Conservation (phyloP, 1,140 invertebrate genomes). For the Drosophila elegans region DNA sequence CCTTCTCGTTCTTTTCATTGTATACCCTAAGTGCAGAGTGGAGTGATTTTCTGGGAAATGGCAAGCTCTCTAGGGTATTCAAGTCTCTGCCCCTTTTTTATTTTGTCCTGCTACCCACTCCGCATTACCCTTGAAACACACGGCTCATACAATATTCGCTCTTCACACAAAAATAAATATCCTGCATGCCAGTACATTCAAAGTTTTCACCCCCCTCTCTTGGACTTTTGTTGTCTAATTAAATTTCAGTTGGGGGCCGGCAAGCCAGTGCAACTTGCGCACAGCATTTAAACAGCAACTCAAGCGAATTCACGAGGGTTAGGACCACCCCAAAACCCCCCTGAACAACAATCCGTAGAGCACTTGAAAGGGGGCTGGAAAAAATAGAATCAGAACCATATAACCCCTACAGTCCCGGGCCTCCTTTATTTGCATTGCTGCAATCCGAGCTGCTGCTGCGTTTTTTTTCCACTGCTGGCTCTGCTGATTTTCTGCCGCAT, state of each 20-base stretch:
- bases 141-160: conserved; percentile 47
- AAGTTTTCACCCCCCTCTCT: conserved; percentile 39
- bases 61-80: conserved; percentile 1
- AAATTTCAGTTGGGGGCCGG: conserved; percentile 54
- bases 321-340: conserved; percentile 13
- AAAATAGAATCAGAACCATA: conserved; percentile 33
- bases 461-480: conserved; percentile 24
- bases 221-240: conserved; percentile 74
- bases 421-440: conserved; percentile 71
- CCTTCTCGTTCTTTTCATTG: conserved; percentile 6
- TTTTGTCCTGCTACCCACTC: background rate
- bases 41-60: conserved; percentile 12
- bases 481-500: conserved; percentile 73
- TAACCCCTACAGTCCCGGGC: conserved; percentile 17
- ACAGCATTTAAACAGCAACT: conserved; percentile 70
- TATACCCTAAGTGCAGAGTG: conserved; percentile 10
- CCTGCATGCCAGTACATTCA: conserved; percentile 51
- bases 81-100: background rate
- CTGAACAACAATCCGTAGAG: conserved; percentile 50
- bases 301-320: conserved; percentile 35
- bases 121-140: conserved; percentile 74
- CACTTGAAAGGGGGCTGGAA: conserved; percentile 40
- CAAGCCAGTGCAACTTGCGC: conserved; percentile 45
- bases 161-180: conserved; percentile 9
- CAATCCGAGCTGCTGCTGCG: conserved; percentile 36